Evolutionary conservation across 2,888 invertebrate genomes (phyloP), one percentile per base, ranked within the genome.

Genomic region (Andrena bucephala): DNA sequence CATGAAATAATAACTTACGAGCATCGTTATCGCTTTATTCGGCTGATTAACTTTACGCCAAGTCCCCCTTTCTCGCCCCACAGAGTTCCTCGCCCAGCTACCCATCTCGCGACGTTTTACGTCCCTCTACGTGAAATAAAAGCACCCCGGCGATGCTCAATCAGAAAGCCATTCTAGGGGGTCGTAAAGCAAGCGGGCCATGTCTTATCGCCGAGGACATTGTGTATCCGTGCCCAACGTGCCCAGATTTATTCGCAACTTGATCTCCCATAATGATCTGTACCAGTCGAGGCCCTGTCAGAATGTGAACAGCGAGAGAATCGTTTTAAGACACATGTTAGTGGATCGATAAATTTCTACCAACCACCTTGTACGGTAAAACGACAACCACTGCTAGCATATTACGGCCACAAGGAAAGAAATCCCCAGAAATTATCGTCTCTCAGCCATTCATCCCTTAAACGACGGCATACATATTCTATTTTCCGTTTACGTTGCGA

Each of bases 21-120:
- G 72, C 81, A 72, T 79, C 83, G 87, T 89, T 90, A 89, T 89
- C 89, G 81, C 77, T 70, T 75, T 84, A 77, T 84, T 84, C 90
- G 83, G 83, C 83, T 87, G 90, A 90, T 89, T 89, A 88, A 89
- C 83, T 89, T 89, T 85, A 89, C 74, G 68, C 50, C 63, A 7
- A 52, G 16, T 20, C 48, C 54, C 59, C 16, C 8, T 24, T 27
- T 1, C 57, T 2, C 7, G 54, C 24, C 2, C 52, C 33, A 20
- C 59, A 6, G 4, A 24, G n/a, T 29, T 52, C 20, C 31, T 24
- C 20, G 29, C 31, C 50, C 8, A 10, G 50, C 24, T 59, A 33
- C 52, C 54, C 52, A 33, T 54, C 67, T 54, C 13, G 20, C 27
- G 31, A 24, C 8, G 33, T 24, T 73, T 84, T 69, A 57, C 60